These are phyloP conservation scores for Orchesellides sinensis DNA, from an alignment of 2,888 invertebrate genomes.

Conservation along the genomic window DNA sequence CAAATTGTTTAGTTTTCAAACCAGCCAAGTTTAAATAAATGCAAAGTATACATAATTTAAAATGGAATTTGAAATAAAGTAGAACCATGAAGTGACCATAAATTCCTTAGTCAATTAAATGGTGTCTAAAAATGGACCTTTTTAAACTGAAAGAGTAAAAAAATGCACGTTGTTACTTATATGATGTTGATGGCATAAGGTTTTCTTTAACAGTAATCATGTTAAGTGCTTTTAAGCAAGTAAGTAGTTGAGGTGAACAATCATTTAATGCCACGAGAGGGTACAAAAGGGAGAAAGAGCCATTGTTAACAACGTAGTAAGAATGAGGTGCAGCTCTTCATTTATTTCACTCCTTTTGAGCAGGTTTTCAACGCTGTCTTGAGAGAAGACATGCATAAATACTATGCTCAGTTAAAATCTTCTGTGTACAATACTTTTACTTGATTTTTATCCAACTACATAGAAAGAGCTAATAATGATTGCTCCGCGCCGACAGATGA, in stretches of 20 bases:
- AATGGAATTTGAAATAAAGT: background rate
- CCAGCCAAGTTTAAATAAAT: no score
- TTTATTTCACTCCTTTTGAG: conserved; percentile 42
- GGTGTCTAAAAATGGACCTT: background rate
- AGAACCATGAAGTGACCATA: background rate
- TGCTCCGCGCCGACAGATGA: conserved; percentile 22
- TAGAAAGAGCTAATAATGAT: conserved; percentile 19
- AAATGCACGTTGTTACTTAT: conserved; percentile 34
- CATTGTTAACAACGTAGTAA: conserved; percentile 59
- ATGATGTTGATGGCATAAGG: conserved; percentile 24
- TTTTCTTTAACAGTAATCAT: conserved; percentile 45
- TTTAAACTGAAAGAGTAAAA: no score
- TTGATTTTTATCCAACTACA: conserved; percentile 14
- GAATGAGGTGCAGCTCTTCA: conserved; percentile 44
- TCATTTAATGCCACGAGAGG: conserved; percentile 43
- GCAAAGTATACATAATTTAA: no score
- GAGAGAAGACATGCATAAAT: conserved; percentile 23
- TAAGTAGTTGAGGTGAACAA: conserved; percentile 46
- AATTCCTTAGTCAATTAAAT: background rate
- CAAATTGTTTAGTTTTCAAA: no score
- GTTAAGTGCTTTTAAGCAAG: conserved; percentile 59
- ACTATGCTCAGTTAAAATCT: background rate
- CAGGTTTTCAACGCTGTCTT: conserved; percentile 55
- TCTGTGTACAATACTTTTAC: conserved; percentile 58
- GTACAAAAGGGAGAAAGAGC: conserved; percentile 36